Percentiles rank a stretch among this genome's conserved stretches.
phyloP scores from a whole-genome alignment of 2,888 invertebrate species.

The Dermolepida albohirtum region DNA sequence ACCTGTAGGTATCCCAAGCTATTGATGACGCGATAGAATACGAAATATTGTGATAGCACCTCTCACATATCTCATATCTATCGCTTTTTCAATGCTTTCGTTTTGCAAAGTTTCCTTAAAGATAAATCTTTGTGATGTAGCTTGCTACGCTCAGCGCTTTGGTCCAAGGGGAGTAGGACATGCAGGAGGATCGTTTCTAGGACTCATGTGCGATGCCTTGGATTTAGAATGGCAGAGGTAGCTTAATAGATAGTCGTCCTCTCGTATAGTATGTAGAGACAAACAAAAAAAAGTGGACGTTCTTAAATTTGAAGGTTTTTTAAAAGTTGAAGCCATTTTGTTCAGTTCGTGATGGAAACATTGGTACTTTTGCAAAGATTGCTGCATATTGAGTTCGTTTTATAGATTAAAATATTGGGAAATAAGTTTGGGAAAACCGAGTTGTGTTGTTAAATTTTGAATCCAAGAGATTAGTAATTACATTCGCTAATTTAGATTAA shows the following conservation, averaged over 20 bases:
- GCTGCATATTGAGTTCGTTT: too few species aligned
- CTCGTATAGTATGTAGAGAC: slow-evolving; percentile 21
- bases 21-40: slow-evolving; percentile 20
- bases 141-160: slow-evolving; percentile 96
- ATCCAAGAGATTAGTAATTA: too few species aligned
- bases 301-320: neutral
- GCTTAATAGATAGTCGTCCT: slow-evolving; percentile 30
- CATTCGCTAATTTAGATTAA: too few species aligned
- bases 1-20: slow-evolving; percentile 74
- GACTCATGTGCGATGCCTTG: slow-evolving; percentile 86
- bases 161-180: slow-evolving; percentile 95
- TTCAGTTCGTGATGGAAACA: too few species aligned
- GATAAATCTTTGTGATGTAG: slow-evolving; percentile 65
- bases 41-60: neutral
- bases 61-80: slow-evolving; percentile 53
- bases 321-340: too few species aligned
- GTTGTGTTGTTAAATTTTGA: too few species aligned
- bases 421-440: too few species aligned
- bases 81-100: slow-evolving; percentile 46
- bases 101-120: slow-evolving; percentile 27
- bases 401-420: too few species aligned
- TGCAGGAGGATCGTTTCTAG: slow-evolving; percentile 87
- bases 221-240: slow-evolving; percentile 83
- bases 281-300: neutral
- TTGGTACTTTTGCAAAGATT: too few species aligned